Evolutionary conservation across 64 coral and sea anemone genomes (phyloP), one percentile per base, ranked within the genome.

Genomic region (Porites lutea): DNA sequence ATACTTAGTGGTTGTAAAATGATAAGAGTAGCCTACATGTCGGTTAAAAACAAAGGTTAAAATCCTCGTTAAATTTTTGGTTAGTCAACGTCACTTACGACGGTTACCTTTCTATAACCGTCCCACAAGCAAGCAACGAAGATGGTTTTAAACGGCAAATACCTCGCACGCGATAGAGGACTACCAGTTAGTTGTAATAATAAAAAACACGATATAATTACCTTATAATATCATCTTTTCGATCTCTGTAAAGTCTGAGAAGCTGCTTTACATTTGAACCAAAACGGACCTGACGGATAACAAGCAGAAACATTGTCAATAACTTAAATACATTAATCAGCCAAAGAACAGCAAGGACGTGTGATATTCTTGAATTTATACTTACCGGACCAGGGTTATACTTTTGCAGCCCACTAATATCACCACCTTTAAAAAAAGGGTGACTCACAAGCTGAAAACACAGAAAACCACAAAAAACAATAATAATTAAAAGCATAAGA

Each of bases 351-450:
- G 15, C 37, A 65, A 82, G 61, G 13, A 59, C 49, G 8, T 21
- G 11, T 5, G 13, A 5, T 14, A 15, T 22, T 14, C 8, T 2
- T 2, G 54, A 55, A 74, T 19, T 54, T 14, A 20, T 18, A 73
- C 73, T 59, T 44, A 73, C 73, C 1, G 86, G 69, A 58, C 86
- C 86, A 47, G 52, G 71, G 48, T 84, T 84, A 53, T 57, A 86
- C 13, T 92, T 77, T 19, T 87, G 78, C 4, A 92, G 65, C 44
- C 74, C 71, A 71, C 60, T 78, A 3, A 92, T n/a, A 23, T 92
- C 82, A 86, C 82, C 91, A 21, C 84, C 74, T 78, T 49, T 87
- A 50, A 92, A 92, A 51, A 92, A 87, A 15, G 91, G 8, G 70
- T 87, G 83, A 53, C 71, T 59, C 3, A 73, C 72, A 50, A 92